Base-by-base conservation (phyloP, 2,113 vertebrate genomes). In the Kryptolebias marmoratus region DNA sequence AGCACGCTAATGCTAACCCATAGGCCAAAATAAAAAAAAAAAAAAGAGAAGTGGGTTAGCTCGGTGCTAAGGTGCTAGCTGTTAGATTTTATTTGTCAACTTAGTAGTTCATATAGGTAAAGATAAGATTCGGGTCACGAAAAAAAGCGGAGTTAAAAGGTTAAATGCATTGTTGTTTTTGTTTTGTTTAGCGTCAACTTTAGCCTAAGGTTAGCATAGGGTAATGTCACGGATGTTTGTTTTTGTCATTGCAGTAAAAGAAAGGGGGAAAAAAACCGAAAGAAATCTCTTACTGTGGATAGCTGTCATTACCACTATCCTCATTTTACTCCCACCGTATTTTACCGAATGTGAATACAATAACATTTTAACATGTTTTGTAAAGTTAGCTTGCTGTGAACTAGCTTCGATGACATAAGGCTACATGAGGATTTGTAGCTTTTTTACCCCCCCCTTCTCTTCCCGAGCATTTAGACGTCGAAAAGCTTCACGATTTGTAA, bases 1-100 rank as follows among this genome's bases (percentile, higher is more conserved):
- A 58, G 79, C 52, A 63, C 18, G 65, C 74, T 68, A 76, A 63
- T 62, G 73, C 65, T 85, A 84, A 76, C 30, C 12, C 5, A 3
- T 3, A 11, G 56, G 76, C 70, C 65, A 80, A 80, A 57, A 31
- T 4, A 7, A 18, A 5, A 68, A 71, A 86, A 5, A 68, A 71
- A 86, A 69, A 56, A 59, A 10, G 47, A 28, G 31, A 64, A 30
- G 48, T 2, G n/a, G 31, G 52, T 48, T 54, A 47, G 63, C 63
- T 16, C 14, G 44, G 39, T 12, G 31, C 48, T 54, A 15, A 45
- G 2, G 1, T 31, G 15, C 16, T 73, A 48, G 14, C 12, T 44
- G 22, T 42, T n/a, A 5, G 11, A 18, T n/a, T 11, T 50, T 52
- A 3, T 14, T 2, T 48, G 15, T 3, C 4, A 22, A 14, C 5